These are phyloP conservation scores for Ecliptopera silaceata DNA, from an alignment of 2,888 invertebrate genomes.

Conservation along the genomic window DNA sequence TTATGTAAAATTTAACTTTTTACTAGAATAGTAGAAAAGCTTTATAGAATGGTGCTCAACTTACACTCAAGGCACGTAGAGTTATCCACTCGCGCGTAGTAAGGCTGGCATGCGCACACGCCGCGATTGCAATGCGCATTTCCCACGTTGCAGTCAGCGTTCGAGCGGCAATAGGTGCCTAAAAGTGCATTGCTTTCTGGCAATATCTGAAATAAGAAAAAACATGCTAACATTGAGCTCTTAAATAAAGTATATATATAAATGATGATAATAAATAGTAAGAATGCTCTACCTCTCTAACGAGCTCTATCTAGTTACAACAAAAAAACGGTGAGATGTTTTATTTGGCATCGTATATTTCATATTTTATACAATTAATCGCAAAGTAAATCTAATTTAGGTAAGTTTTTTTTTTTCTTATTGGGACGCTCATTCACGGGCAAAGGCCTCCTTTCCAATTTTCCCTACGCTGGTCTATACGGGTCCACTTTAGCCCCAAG, in stretches of 20 bases:
- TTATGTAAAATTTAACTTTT: neutral
- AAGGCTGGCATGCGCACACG: constrained; percentile 91
- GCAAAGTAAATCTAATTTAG: no score
- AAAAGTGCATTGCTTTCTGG: constrained; percentile 64
- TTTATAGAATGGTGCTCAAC: constrained; percentile 70
- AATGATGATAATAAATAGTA: no score
- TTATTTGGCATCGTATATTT: no score
- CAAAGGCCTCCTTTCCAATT: no score
- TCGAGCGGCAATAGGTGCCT: constrained; percentile 85
- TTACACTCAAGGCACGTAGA: constrained; percentile 93
- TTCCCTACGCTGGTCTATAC: no score
- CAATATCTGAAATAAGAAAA: constrained; percentile 54
- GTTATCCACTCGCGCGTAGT: constrained; percentile 90
- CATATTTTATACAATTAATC: no score
- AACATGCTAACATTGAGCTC: neutral
- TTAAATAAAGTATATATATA: neutral
- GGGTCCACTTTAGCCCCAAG: no score
- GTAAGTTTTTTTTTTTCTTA: no score
- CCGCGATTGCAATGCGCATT: constrained; percentile 87
- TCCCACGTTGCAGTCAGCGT: constrained; percentile 85
- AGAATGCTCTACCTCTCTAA: no score
- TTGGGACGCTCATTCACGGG: no score
- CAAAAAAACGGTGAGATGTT: no score
- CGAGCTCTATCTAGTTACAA: no score
- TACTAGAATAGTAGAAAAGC: neutral